Conservation (phyloP, 2,113 vertebrate species). For the Lucifuga dentata region DNA sequence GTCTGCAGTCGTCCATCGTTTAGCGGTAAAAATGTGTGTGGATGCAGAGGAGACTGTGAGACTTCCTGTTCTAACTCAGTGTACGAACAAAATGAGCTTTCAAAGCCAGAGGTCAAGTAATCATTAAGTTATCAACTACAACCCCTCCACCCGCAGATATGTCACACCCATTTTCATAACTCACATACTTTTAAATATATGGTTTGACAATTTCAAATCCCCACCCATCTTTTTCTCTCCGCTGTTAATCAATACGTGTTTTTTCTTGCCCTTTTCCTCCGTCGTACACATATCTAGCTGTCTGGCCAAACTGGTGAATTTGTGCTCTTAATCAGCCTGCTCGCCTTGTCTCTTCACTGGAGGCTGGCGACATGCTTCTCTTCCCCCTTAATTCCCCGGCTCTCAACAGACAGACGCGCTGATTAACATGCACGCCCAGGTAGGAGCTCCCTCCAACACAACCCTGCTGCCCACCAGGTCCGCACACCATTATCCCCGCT, state of each 20-base stretch:
- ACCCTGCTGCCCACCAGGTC: constrained; percentile 65
- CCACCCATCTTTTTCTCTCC: background rate
- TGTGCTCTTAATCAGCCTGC: constrained; percentile 76
- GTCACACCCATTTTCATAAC: constrained; percentile 1
- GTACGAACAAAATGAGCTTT: constrained; percentile 38
- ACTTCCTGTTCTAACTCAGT: constrained; percentile 8
- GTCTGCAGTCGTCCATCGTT: constrained; percentile 19
- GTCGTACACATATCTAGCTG: constrained; percentile 50
- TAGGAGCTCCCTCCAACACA: constrained; percentile 73
- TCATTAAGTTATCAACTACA: constrained; percentile 41
- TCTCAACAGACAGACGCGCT: constrained; percentile 68
- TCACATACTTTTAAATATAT: constrained; percentile 47
- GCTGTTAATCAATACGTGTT: constrained; percentile 69
- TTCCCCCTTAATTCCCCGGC: constrained; percentile 70
- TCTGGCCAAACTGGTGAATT: constrained; percentile 66
- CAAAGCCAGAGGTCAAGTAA: constrained; percentile 17
- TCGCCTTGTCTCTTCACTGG: constrained; percentile 68
- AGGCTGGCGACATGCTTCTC: constrained; percentile 74
- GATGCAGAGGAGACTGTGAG: constrained; percentile 59
- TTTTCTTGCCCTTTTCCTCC: constrained; percentile 65
- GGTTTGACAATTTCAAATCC: constrained; percentile 41
- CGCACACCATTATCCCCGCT: constrained; percentile 74
- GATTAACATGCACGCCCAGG: constrained; percentile 80
- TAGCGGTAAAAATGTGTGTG: constrained; percentile 38
- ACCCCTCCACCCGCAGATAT: constrained; percentile 6